phyloP scores from a whole-genome alignment of 2,888 invertebrate genomes.

The Erannis defoliaria region DNA sequence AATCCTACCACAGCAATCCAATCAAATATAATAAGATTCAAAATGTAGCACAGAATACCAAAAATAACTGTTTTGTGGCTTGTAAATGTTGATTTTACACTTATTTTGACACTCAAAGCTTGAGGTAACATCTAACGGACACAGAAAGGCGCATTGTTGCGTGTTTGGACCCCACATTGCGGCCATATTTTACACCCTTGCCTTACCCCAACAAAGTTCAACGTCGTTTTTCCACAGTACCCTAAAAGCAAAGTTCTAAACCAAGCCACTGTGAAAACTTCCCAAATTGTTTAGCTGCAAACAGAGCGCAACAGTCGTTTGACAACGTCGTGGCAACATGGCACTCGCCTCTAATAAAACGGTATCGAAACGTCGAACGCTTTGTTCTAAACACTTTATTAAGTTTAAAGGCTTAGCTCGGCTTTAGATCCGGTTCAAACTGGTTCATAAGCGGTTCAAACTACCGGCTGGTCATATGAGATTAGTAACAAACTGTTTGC shows the following conservation, averaged over 20 bases:
- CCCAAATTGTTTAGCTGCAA: slow-evolving; percentile 44
- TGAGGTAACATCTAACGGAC: background rate
- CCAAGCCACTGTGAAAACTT: slow-evolving; percentile 37
- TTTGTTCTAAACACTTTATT: slow-evolving; percentile 43
- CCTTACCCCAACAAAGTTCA: slow-evolving; percentile 12
- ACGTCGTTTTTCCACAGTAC: slow-evolving; percentile 12
- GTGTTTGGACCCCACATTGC: background rate
- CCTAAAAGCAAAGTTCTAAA: slow-evolving; percentile 8
- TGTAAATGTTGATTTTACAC: background rate
- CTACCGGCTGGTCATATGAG: background rate
- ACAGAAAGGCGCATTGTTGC: slow-evolving; percentile 1
- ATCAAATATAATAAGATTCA: too few species aligned
- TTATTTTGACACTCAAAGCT: background rate
- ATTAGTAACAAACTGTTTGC: slow-evolving; percentile 2
- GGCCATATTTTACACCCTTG: slow-evolving; percentile 10
- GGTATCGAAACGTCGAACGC: slow-evolving; percentile 37
- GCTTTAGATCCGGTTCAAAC: slow-evolving; percentile 18
- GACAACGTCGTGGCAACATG: slow-evolving; percentile 41
- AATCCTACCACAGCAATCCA: too few species aligned
- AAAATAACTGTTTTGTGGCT: background rate
- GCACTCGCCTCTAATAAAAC: slow-evolving; percentile 35
- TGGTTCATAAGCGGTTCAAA: slow-evolving; percentile 1
- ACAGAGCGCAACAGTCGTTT: slow-evolving; percentile 45
- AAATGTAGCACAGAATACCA: too few species aligned
- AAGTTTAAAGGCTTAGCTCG: slow-evolving; percentile 38